Evolutionary conservation across 2,888 invertebrate genomes (phyloP).

Genomic region (Bugulina stolonifera): DNA sequence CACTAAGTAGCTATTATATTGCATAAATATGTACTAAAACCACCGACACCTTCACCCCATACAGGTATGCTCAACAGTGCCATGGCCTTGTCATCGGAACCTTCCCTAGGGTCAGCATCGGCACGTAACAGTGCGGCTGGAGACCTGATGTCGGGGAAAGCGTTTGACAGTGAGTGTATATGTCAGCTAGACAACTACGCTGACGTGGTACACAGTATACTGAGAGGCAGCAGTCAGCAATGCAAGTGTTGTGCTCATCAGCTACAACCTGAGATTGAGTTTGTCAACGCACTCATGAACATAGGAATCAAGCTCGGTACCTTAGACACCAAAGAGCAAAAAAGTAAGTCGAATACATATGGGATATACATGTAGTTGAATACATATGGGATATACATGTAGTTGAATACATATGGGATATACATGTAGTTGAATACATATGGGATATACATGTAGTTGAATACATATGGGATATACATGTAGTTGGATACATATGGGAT

Average conservation of each 20-base stretch:
- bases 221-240: neutral
- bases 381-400: no score
- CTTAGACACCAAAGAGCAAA: slow-evolving; percentile 79
- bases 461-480: no score
- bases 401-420: no score
- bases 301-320: slow-evolving; percentile 77
- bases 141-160: slow-evolving; percentile 85
- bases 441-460: no score
- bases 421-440: no score
- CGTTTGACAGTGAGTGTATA: slow-evolving; percentile 92
- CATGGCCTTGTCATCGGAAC: neutral
- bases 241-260: slow-evolving; percentile 61
- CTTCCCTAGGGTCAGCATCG: neutral
- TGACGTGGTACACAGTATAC: neutral
- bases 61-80: no score
- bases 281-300: slow-evolving; percentile 75
- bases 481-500: no score
- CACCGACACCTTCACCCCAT: no score
- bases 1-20: no score
- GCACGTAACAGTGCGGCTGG: slow-evolving; percentile 54
- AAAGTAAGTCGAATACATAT: no score
- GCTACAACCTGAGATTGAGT: slow-evolving; percentile 75
- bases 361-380: no score
- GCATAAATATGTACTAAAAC: no score
- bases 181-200: slow-evolving; percentile 63